Percentiles rank a stretch among this genome's conserved stretches.
phyloP scores from a whole-genome alignment of 2,113 vertebrate species.

The Vireo altiloquus region DNA sequence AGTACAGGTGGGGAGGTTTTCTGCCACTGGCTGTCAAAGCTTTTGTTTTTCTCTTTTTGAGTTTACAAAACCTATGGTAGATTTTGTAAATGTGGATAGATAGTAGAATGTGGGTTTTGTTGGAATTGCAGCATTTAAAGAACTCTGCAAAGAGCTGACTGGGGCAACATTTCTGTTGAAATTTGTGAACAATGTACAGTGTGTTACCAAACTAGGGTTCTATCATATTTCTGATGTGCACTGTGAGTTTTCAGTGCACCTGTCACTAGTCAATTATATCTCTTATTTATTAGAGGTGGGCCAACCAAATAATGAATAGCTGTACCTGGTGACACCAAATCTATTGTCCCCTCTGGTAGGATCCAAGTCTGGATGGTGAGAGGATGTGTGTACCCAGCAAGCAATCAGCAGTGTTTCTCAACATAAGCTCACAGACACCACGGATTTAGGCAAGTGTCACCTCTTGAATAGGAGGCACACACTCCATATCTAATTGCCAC shows the following conservation, averaged over 20 bases:
- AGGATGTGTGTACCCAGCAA: background rate
- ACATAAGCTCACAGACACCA: background rate
- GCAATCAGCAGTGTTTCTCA: background rate
- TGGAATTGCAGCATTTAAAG: background rate
- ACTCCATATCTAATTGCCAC: background rate
- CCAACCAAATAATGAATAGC: background rate
- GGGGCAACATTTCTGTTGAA: background rate
- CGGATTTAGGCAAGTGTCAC: background rate
- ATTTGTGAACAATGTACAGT: background rate
- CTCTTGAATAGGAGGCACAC: background rate
- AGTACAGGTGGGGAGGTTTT: background rate
- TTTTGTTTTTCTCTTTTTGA: background rate
- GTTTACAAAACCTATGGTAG: background rate
- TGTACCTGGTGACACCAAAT: background rate
- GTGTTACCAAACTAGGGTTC: fast-evolving
- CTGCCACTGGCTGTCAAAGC: background rate
- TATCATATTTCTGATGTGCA: background rate
- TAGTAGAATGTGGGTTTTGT: background rate
- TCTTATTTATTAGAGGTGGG: background rate
- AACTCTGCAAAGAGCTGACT: background rate
- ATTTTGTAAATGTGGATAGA: background rate
- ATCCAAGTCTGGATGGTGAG: background rate
- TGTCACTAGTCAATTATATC: background rate
- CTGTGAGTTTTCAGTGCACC: background rate
- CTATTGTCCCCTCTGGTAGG: background rate